Percentiles rank a stretch among this genome's conserved stretches.
phyloP scores from a whole-genome alignment of 2,888 invertebrate genomes.

The Criorhina ranunculi region DNA sequence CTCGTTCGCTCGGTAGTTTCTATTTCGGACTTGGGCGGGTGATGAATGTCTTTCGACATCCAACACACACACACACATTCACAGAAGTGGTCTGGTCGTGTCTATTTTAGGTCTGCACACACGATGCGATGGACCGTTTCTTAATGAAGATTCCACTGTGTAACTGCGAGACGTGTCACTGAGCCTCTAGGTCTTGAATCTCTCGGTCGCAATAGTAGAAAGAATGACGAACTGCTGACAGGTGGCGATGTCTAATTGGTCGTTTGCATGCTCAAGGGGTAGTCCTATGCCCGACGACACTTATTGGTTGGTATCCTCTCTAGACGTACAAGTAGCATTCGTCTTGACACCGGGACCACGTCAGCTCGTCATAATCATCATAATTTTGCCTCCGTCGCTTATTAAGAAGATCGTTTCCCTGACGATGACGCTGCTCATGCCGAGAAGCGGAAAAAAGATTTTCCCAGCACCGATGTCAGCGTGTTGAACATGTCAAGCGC shows the following conservation, averaged over 20 bases:
- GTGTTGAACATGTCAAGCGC: conserved; percentile 74
- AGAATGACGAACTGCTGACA: conserved; percentile 85
- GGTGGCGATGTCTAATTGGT: conserved; percentile 85
- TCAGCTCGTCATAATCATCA: conserved; percentile 82
- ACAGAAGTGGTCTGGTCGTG: conserved; percentile 42
- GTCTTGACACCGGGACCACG: conserved; percentile 77
- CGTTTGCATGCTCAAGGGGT: conserved; percentile 76
- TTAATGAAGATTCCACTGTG: conserved; percentile 63
- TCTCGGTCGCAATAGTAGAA: conserved; percentile 32
- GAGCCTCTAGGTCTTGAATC: conserved; percentile 23
- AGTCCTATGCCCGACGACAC: conserved; percentile 37
- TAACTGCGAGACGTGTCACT: not conserved
- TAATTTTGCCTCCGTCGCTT: conserved; percentile 81
- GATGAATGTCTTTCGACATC: conserved; percentile 74
- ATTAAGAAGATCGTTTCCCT: conserved; percentile 75
- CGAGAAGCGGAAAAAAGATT: conserved; percentile 58
- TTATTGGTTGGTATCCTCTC: conserved; percentile 31
- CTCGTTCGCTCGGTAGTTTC: conserved; percentile 35
- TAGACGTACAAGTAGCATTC: conserved; percentile 46
- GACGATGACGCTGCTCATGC: conserved; percentile 54
- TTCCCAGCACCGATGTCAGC: conserved; percentile 64
- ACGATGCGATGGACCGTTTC: conserved; percentile 8
- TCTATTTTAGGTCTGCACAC: conserved; percentile 45
- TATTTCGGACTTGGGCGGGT: conserved; percentile 71
- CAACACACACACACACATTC: conserved; percentile 4